Evolutionary conservation across 2,113 vertebrate species (phyloP), one percentile per base, ranked within the genome.

Genomic region (Apistogramma diplotaenia): DNA sequence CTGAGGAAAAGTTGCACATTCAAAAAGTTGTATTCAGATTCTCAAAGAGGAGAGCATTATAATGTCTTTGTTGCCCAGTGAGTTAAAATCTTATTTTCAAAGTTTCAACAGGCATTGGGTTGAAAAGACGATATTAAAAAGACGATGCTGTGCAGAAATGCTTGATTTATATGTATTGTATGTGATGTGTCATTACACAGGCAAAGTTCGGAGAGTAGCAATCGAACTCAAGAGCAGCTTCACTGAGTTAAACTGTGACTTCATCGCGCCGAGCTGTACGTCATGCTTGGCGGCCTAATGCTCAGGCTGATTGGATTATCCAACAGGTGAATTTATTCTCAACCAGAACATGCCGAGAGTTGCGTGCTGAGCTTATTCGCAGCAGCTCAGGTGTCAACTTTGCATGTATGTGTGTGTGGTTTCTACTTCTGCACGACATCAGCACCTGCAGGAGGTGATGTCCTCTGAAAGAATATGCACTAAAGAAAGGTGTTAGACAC

Each of bases 261-360:
- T 82, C 73, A 27, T 35, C 6, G 59, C 27, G 23, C 25, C 56
- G 19, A 15, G 37, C 37, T n/a, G 79, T 90, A 87, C 89, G 87
- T 94, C 92, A 93, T 79, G 40, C 81, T 78, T 57, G 79, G 80
- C 82, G 75, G 67, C 74, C 79, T 89, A 81, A 80, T 76, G 77
- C 79, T 76, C 77, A 74, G 72, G 81, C 81, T 86, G 79, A 89
- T 80, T 76, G 86, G 92, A 92, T 93, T 93, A 93, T 29, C 81
- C 49, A 82, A 62, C 83, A 90, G 85, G 84, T 91, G 90, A 83
- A 90, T 87, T 83, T 92, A 90, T 89, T 87, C 90, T 91, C 74
- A 89, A 89, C 80, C 57, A 82, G 89, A 77, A 90, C 87, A 91
- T 60, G 81, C 84, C 83, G 74, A 81, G 81, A 55, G 71, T 29